Percentiles rank a stretch among this genome's conserved stretches.
Evolutionary conservation across 2,113 vertebrate genomes (phyloP).

Genomic region (Syngnathus typhle): DNA sequence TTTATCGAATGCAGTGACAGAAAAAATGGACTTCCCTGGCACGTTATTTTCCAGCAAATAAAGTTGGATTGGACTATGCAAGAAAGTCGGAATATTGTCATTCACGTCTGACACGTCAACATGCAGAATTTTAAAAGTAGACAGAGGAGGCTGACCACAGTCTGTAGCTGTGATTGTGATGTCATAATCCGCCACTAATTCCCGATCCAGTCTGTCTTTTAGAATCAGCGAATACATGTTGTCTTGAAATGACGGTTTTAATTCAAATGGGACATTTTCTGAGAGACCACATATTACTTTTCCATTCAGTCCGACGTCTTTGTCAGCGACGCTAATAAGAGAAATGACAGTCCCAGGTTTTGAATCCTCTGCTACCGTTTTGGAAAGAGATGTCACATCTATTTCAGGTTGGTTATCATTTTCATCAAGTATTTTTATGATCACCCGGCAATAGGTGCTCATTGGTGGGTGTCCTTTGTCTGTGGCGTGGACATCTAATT

Average conservation of each 20-base stretch:
- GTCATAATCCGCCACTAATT: slow-evolving; percentile 45
- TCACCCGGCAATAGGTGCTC: slow-evolving; percentile 47
- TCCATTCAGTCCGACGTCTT: slow-evolving; percentile 53
- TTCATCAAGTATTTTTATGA: slow-evolving; percentile 54
- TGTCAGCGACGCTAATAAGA: slow-evolving; percentile 61
- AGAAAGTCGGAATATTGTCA: slow-evolving; percentile 57
- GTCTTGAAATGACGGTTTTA: slow-evolving; percentile 62
- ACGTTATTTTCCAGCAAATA: slow-evolving; percentile 63
- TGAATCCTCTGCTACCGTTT: slow-evolving; percentile 46
- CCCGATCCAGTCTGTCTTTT: slow-evolving; percentile 50
- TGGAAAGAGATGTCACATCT: slow-evolving; percentile 61
- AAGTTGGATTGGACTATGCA: slow-evolving; percentile 42
- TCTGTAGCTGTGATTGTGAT: slow-evolving; percentile 54
- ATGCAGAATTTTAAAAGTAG: slow-evolving; percentile 35
- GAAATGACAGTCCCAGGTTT: slow-evolving; percentile 60
- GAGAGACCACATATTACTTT: slow-evolving; percentile 51
- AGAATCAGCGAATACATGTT: slow-evolving; percentile 62
- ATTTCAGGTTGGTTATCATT: slow-evolving; percentile 68
- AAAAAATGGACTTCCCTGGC: slow-evolving; percentile 43
- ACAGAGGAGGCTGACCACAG: slow-evolving; percentile 51
- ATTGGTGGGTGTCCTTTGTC: slow-evolving; percentile 62
- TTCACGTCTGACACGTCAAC: slow-evolving; percentile 63
- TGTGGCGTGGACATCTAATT: slow-evolving; percentile 49
- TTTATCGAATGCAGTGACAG: slow-evolving; percentile 53
- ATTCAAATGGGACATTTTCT: slow-evolving; percentile 49